Evolutionary conservation across 2,888 invertebrate species (phyloP), one percentile per base, ranked within the genome.

Genomic region (Sphaerophoria taeniata): DNA sequence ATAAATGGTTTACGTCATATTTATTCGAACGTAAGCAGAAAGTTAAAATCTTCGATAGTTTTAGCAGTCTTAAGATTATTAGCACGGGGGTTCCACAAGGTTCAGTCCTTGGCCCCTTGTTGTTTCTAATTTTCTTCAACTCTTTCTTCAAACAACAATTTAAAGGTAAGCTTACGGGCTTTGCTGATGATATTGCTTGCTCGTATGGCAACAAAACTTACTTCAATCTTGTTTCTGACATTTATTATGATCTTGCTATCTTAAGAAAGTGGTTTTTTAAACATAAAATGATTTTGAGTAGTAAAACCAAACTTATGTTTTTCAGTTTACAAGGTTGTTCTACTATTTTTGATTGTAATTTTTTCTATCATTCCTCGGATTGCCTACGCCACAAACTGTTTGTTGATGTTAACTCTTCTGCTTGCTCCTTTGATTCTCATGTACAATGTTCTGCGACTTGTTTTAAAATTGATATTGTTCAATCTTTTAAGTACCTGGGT

Each of bases 381-480:
- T 33, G 55, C 4, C n/a, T n/a, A 6, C 34, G 55, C 34, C 3
- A 53, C 24, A 53, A 34, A 56, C 34, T 56, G 0, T 34, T 34
- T 56, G 0, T 34, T n/a, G n/a, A 56, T 56, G 6, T 12, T 34
- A 34, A 56, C 3, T 36, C 6, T 36, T 56, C 36, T 56, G 6
- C 6, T 3, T n/a, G n/a, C 36, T 56, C 12, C 6, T 3, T n/a
- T 7, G 3, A 6, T n/a, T n/a, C n/a, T n/a, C n/a, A n/a, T 36
- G 34, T 3, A 7, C 56, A 14, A 14, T 56, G 34, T 3, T 53
- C n/a, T 12, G 1, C 5, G 6, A 31, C 4, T n/a, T 55, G 55
- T n/a, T 55, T 31, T 33, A 33, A 12, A 11, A 53, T 53, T 53
- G 53, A 53, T 31, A 12, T 53, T 53, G 53, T 53, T n/a, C n/a